Evolutionary conservation across 2,888 invertebrate genomes (phyloP).

Genomic region (Noctua janthe): DNA sequence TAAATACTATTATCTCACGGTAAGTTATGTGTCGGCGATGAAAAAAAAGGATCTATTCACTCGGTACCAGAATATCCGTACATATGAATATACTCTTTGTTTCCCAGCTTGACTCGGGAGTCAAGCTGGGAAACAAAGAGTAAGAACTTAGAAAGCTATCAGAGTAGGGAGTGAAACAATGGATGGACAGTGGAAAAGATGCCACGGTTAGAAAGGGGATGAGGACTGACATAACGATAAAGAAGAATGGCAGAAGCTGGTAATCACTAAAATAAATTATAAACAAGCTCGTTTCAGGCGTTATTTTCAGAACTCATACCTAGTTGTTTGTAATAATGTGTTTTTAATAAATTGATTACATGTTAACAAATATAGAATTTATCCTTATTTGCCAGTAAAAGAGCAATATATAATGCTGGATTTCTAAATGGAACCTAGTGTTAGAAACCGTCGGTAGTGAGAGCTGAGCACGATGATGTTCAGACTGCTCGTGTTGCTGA

Average conservation of each 20-base stretch:
- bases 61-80: neutral
- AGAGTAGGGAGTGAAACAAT: neutral
- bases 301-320: neutral
- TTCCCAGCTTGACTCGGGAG: no score
- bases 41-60: neutral
- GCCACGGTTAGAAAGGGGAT: neutral
- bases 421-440: neutral
- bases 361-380: neutral
- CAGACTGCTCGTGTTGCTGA: neutral
- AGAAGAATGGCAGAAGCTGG: neutral
- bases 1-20: neutral
- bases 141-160: neutral
- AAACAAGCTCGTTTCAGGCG: neutral
- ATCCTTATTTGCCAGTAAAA: neutral
- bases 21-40: neutral
- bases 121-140: neutral
- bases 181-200: neutral
- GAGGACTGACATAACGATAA: neutral
- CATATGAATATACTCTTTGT: no score
- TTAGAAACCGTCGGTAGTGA: neutral
- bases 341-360: neutral
- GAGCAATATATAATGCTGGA: neutral
- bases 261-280: neutral
- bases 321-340: no score
- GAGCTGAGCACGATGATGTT: neutral